Conservation (phyloP, 2,888 invertebrate genomes). For the Drosophila falleni region DNA sequence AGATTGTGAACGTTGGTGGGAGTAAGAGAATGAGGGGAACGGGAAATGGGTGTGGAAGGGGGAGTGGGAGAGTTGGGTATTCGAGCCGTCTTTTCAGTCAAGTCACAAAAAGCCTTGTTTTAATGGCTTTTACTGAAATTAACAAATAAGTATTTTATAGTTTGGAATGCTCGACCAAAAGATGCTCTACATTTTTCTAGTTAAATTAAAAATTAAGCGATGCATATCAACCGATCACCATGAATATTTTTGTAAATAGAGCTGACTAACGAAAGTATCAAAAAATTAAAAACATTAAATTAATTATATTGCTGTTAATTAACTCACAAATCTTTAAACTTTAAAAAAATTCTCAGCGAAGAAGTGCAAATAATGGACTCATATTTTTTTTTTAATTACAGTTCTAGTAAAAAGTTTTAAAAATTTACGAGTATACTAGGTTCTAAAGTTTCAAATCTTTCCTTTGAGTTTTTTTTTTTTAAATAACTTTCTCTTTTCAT, state of each 20-base stretch:
- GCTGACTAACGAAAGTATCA: not conserved
- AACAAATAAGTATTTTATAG: conserved; percentile 37
- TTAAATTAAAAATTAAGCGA: not conserved
- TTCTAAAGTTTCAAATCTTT: no score
- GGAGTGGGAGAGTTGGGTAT: not conserved
- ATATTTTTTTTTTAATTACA: no score
- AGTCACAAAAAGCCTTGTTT: conserved; percentile 30
- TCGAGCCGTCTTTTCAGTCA: conserved; percentile 5
- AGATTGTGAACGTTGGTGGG: not conserved
- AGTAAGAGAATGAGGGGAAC: not conserved
- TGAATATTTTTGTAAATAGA: no score
- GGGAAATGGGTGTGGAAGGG: not conserved
- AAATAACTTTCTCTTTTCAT: not conserved
- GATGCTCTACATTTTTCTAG: not conserved
- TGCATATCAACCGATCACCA: no score
- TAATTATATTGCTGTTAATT: no score
- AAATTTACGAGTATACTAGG: no score
- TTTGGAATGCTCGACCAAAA: not conserved
- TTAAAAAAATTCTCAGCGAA: no score
- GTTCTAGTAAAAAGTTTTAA: no score
- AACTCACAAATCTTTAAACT: no score
- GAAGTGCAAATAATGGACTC: no score
- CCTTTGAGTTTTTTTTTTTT: no score
- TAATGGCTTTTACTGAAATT: conserved; percentile 72
- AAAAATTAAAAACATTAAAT: no score